These are phyloP conservation scores for Timema cristinae DNA, from an alignment of 2,888 invertebrate genomes.

Conservation along the genomic window DNA sequence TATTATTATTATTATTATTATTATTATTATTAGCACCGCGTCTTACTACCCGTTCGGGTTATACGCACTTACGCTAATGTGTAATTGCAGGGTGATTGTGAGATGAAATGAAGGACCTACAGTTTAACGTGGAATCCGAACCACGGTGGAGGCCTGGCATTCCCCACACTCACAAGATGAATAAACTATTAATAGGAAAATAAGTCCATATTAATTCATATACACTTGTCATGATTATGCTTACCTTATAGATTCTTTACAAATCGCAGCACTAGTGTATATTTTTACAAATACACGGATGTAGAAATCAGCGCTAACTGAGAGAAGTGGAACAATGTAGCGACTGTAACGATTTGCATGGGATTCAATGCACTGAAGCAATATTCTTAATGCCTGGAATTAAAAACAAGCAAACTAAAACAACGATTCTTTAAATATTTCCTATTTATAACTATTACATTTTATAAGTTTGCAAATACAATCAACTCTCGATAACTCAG, in stretches of 20 bases:
- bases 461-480: not conserved
- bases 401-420: not conserved
- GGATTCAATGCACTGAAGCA: constrained; percentile 83
- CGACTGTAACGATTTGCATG: constrained; percentile 91
- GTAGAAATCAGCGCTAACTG: constrained; percentile 95
- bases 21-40: too few species aligned
- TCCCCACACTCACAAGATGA: too few species aligned
- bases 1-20: too few species aligned
- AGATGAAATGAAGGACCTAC: too few species aligned
- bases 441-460: not conserved
- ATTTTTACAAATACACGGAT: constrained; percentile 88
- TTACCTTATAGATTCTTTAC: constrained; percentile 81
- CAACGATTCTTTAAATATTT: not conserved
- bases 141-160: too few species aligned
- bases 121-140: too few species aligned
- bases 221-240: constrained; percentile 16
- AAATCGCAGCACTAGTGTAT: constrained; percentile 71
- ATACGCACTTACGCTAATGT: not conserved
- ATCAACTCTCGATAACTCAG: not conserved
- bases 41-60: too few species aligned
- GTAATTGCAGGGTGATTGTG: too few species aligned
- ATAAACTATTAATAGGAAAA: not conserved
- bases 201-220: not conserved
- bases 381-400: constrained; percentile 80
- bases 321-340: constrained; percentile 86